A percentile compares a stretch with the other conserved stretches of the same genome.
phyloP scores from a whole-genome alignment of 2,888 invertebrate species.

The Erebia epiphron region DNA sequence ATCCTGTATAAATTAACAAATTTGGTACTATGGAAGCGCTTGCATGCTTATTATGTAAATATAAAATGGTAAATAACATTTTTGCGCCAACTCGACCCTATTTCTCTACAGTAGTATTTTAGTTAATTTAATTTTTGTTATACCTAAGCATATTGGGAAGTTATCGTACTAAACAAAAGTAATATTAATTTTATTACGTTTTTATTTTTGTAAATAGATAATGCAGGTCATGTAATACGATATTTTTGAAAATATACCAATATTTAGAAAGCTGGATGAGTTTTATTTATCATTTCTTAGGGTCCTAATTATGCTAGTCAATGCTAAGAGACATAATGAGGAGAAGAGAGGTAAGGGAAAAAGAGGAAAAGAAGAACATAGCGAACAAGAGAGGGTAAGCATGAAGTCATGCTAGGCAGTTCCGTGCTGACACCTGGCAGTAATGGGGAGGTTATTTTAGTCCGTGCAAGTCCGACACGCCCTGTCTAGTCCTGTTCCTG shows the following conservation, averaged over 20 bases:
- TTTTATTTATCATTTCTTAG: slow-evolving; percentile 43
- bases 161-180: slow-evolving; percentile 54
- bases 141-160: slow-evolving; percentile 53
- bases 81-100: slow-evolving; percentile 41
- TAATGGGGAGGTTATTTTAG: too few relatives aligned
- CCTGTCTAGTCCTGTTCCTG: too few relatives aligned
- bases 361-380: too few relatives aligned
- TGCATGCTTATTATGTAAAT: slow-evolving; percentile 49
- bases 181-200: slow-evolving; percentile 59
- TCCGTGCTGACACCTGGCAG: too few relatives aligned
- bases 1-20: background rate
- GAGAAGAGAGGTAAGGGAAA: too few relatives aligned
- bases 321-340: too few relatives aligned
- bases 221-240: slow-evolving; percentile 80
- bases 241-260: slow-evolving; percentile 83
- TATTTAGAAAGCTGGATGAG: slow-evolving; percentile 67
- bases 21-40: slow-evolving; percentile 37
- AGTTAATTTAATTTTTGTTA: slow-evolving; percentile 48
- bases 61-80: slow-evolving; percentile 34
- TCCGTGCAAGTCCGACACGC: too few relatives aligned
- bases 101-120: slow-evolving; percentile 43
- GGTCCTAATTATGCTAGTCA: too few relatives aligned
- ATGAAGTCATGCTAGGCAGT: too few relatives aligned
- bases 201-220: slow-evolving; percentile 79
- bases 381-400: too few relatives aligned